phyloP scores from a whole-genome alignment of 2,797 vertebrate genomes.

The Sternotherus odoratus region DNA sequence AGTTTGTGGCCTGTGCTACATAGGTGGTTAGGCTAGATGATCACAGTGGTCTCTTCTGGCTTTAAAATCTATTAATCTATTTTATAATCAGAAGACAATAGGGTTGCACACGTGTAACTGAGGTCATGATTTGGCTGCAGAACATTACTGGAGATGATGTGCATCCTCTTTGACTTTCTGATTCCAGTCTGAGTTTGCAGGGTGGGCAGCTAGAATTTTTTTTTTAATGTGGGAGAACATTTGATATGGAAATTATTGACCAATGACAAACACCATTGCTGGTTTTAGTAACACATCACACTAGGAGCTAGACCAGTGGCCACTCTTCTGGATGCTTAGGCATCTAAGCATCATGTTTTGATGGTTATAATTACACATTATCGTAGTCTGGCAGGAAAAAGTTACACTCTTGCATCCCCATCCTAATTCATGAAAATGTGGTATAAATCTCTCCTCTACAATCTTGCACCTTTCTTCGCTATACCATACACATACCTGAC shows the following conservation, averaged over 20 bases:
- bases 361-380: neutral
- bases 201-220: neutral
- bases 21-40: too few relatives aligned
- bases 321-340: neutral
- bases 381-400: neutral
- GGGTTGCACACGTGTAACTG: neutral
- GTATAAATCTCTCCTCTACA: neutral
- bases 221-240: neutral
- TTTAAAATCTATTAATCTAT: too few relatives aligned
- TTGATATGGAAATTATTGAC: neutral
- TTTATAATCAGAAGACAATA: neutral
- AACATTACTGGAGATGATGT: neutral
- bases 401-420: neutral
- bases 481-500: neutral
- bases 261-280: neutral
- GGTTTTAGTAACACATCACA: neutral
- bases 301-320: neutral
- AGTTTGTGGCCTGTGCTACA: too few relatives aligned
- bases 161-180: neutral
- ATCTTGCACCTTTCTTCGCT: neutral
- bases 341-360: neutral
- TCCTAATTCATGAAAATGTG: neutral
- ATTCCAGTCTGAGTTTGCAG: neutral
- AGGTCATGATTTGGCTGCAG: neutral
- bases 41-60: too few relatives aligned